These are phyloP conservation scores for Octomys mimax DNA, from an alignment of 2,797 vertebrate species.

Conservation along the genomic window DNA sequence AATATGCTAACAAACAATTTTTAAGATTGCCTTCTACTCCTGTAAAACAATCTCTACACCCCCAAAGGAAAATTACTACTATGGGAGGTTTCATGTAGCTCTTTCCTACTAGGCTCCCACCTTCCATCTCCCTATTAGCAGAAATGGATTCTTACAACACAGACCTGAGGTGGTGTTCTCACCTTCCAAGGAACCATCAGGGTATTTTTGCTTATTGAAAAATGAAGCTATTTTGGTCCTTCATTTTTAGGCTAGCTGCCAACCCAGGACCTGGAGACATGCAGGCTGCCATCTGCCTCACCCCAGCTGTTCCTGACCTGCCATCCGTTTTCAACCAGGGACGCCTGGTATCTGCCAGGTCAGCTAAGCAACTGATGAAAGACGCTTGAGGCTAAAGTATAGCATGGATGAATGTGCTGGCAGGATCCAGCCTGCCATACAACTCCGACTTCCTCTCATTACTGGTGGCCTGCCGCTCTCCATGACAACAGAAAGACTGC, in stretches of 20 bases:
- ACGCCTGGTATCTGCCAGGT: constrained; percentile 79
- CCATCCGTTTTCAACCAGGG: constrained; percentile 64
- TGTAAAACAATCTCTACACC: not conserved
- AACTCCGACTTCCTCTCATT: constrained; percentile 15
- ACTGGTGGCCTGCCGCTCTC: not conserved
- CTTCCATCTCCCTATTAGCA: not conserved
- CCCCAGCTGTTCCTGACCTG: constrained; percentile 79
- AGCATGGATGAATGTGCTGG: constrained; percentile 2
- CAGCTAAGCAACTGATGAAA: constrained; percentile 66
- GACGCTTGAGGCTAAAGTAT: constrained; percentile 26
- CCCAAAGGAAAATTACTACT: constrained; percentile 42
- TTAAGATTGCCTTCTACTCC: constrained; percentile 39
- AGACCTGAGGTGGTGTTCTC: not conserved
- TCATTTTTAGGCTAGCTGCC: constrained; percentile 60
- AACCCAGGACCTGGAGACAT: constrained; percentile 67
- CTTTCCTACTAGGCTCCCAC: not conserved
- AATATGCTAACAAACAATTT: constrained; percentile 58
- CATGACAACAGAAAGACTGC: constrained; percentile 28
- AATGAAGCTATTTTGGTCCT: constrained; percentile 77
- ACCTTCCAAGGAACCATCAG: constrained; percentile 45
- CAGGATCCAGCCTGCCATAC: not conserved
- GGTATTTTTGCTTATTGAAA: constrained; percentile 69
- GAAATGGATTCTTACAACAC: constrained; percentile 3
- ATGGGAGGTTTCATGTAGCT: not conserved
- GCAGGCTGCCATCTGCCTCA: constrained; percentile 63